phyloP scores from a whole-genome alignment of 2,888 invertebrate species.

The Chrysodeixis includens region DNA sequence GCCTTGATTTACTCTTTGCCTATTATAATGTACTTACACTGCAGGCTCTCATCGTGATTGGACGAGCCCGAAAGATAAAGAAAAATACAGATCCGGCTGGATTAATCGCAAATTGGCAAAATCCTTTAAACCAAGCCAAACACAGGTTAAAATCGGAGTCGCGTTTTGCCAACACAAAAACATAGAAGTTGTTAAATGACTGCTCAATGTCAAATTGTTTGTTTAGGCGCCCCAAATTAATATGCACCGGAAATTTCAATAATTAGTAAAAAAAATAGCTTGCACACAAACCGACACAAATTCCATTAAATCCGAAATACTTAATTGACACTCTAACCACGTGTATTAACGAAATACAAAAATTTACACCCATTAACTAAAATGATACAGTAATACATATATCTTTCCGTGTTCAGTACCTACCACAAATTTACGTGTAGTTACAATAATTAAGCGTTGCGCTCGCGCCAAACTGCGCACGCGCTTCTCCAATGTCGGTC shows the following conservation, averaged over 20 bases:
- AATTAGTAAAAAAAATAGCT: background rate
- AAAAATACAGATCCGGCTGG: no score
- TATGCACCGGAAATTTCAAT: slow-evolving; percentile 1
- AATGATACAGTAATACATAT: slow-evolving; percentile 23
- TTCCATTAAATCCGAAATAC: background rate
- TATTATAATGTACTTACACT: no score
- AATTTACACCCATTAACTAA: slow-evolving; percentile 24
- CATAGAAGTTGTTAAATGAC: background rate
- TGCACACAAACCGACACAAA: background rate
- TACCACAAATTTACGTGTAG: slow-evolving; percentile 43
- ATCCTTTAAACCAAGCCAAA: no score
- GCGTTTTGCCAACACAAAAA: background rate
- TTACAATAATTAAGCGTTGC: slow-evolving; percentile 50
- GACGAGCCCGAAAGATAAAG: no score
- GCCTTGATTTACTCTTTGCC: no score
- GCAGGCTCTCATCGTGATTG: no score
- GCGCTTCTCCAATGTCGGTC: slow-evolving; percentile 79
- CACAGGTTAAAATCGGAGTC: background rate
- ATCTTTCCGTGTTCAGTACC: slow-evolving; percentile 47
- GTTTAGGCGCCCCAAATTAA: slow-evolving; percentile 1
- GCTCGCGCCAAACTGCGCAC: slow-evolving; percentile 24
- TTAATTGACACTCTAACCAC: background rate
- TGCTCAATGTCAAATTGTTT: slow-evolving; percentile 3
- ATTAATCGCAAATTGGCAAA: no score
- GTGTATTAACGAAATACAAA: background rate